Base-by-base conservation (phyloP, 2,888 invertebrate species). In the Nomada lathburiana region DNA sequence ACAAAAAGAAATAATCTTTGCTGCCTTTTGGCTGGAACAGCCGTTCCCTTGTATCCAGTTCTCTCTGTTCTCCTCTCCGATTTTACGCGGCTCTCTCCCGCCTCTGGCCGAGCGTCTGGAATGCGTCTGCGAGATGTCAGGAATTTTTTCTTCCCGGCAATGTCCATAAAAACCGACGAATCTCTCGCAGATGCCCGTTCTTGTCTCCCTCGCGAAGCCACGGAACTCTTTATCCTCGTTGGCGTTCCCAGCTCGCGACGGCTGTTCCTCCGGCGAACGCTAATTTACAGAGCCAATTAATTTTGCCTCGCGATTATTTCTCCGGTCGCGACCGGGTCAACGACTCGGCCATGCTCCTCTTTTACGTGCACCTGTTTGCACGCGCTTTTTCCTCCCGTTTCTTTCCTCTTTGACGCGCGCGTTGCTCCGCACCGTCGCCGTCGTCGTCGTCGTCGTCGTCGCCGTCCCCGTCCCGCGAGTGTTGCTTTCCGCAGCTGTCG, bases 81-180 rank as follows among this genome's bases (percentile, higher is more conserved):
- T 76, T 79, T 69, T 69, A 79, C 76, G 69, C 44, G 44, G 16
- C 13, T 47, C 16, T 10, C 16, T 55, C 44, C 26, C 29, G 69
- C 53, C 20, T 65, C 64, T 44, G 50, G 52, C 26, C 57, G 63
- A 26, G 71, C 60, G 80, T 67, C 76, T 73, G 71, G 68, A 78
- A 79, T 68, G 70, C 29, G 68, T 83, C 71, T 69, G 74, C 36
- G 64, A 72, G 78, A 82, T 62, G 75, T 69, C 57, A 72, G 67
- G 73, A 57, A 83, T 74, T 76, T 70, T 78, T 80, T 84, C 67
- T 52, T 42, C 18, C 71, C 52, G 13, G 26, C 42, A 36, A 2
- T 42, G 23, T 67, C 65, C 74, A 60, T 70, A 79, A 82, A 79
- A 79, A 80, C 62, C 44, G 52, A 69, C 71, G 76, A 76, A 85